These are phyloP conservation scores for Drosophila formosana DNA, from an alignment of 2,888 invertebrate genomes.

Conservation along the genomic window DNA sequence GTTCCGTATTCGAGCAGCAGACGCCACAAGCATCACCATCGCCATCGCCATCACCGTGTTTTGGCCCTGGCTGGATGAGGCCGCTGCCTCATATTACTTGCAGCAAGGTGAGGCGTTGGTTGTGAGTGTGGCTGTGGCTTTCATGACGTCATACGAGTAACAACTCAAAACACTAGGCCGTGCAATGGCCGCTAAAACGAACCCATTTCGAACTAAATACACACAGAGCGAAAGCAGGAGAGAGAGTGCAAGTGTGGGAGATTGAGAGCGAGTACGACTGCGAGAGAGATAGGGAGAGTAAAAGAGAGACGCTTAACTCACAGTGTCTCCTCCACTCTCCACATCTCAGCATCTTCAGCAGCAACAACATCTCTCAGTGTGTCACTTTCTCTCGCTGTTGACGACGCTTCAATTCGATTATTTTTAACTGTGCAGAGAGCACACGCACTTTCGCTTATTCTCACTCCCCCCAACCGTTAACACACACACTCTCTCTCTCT, in stretches of 20 bases:
- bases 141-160: conserved; percentile 73
- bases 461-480: not conserved
- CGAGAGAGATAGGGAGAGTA: not conserved
- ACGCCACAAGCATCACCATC: not conserved
- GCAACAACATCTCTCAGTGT: not conserved
- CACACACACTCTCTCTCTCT: not conserved
- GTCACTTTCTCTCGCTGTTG: conserved; percentile 27
- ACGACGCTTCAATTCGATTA: conserved; percentile 53
- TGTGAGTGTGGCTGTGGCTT: conserved; percentile 53
- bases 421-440: conserved; percentile 45
- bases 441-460: conserved; percentile 14
- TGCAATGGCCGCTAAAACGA: conserved; percentile 66
- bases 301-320: conserved; percentile 1
- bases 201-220: conserved; percentile 14
- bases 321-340: conserved; percentile 7
- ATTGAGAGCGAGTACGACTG: not conserved
- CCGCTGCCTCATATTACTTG: conserved; percentile 51
- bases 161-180: conserved; percentile 62
- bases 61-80: conserved; percentile 33
- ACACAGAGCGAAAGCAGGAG: conserved; percentile 18
- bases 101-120: conserved; percentile 63
- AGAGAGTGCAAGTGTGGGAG: not conserved
- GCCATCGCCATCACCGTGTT: conserved; percentile 7
- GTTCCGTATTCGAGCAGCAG: conserved; percentile 10
- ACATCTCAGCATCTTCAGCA: not conserved